phyloP scores from a whole-genome alignment of 1,140 invertebrate genomes.

The Wiebesia pumilae region DNA sequence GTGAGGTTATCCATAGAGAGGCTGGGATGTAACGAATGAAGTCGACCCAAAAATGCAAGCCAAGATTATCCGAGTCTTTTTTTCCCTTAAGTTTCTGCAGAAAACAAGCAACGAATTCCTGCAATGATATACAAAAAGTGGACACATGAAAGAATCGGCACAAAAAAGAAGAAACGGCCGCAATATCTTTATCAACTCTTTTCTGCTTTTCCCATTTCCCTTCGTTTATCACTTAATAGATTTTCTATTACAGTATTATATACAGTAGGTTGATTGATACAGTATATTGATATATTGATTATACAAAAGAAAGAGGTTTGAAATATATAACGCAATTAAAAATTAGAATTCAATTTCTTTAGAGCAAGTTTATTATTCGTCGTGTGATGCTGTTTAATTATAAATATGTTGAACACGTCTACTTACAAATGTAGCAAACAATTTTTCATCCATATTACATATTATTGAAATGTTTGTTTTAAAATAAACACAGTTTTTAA shows the following conservation, averaged over 20 bases:
- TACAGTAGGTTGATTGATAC: neutral
- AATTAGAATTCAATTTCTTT: too few relatives aligned
- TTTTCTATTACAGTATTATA: neutral
- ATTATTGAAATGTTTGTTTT: neutral
- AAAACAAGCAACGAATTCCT: slow-evolving; percentile 24
- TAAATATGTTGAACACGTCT: neutral
- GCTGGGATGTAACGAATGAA: slow-evolving; percentile 51
- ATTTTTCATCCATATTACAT: neutral
- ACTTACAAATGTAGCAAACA: neutral
- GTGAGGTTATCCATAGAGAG: slow-evolving; percentile 18
- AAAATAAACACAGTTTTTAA: neutral
- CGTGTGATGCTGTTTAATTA: too few relatives aligned
- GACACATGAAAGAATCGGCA: slow-evolving; percentile 59
- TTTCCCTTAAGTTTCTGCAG: neutral
- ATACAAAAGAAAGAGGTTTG: neutral
- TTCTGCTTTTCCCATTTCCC: slow-evolving; percentile 2
- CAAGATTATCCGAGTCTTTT: neutral
- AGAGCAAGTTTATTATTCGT: too few relatives aligned
- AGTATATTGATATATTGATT: neutral
- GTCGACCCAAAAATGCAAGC: slow-evolving; percentile 16
- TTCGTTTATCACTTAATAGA: neutral
- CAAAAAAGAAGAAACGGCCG: too few relatives aligned
- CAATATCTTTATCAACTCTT: slow-evolving; percentile 62
- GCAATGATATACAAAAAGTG: neutral
- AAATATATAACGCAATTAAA: too few relatives aligned